A percentile compares a stretch with the other conserved stretches of the same genome.
Conservation (phyloP, 2,888 invertebrate genomes). For the Cephus runcator region DNA sequence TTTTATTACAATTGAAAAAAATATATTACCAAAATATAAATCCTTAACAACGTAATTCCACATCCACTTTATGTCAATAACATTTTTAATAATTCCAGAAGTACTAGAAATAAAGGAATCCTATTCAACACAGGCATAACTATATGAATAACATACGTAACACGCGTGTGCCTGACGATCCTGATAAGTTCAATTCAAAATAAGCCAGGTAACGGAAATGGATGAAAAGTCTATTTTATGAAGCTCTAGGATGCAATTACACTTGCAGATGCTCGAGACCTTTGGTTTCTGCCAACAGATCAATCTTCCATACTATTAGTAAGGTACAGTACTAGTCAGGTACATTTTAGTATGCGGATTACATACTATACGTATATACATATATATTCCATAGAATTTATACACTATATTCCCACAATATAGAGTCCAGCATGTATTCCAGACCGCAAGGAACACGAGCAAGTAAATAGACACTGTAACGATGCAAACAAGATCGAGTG, state of each 20-base stretch:
- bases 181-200: not conserved
- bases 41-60: too few species aligned
- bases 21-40: not conserved
- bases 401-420: not conserved
- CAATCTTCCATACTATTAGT: conserved; percentile 37
- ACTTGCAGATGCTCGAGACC: conserved; percentile 43
- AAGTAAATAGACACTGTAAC: not conserved
- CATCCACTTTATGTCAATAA: not conserved
- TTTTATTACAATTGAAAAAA: not conserved
- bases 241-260: conserved; percentile 32
- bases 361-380: too few species aligned
- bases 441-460: not conserved
- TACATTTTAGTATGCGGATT: not conserved
- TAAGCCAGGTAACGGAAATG: not conserved
- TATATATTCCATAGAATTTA: not conserved
- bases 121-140: not conserved
- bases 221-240: not conserved
- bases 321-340: not conserved
- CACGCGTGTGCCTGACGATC: not conserved
- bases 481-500: conserved; percentile 24
- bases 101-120: not conserved
- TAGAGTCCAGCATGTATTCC: not conserved
- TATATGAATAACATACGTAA: not conserved
- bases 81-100: not conserved
- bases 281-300: conserved; percentile 40